Evolutionary conservation across 2,797 vertebrate genomes (phyloP).

Genomic region (Clarias pachynema): DNA sequence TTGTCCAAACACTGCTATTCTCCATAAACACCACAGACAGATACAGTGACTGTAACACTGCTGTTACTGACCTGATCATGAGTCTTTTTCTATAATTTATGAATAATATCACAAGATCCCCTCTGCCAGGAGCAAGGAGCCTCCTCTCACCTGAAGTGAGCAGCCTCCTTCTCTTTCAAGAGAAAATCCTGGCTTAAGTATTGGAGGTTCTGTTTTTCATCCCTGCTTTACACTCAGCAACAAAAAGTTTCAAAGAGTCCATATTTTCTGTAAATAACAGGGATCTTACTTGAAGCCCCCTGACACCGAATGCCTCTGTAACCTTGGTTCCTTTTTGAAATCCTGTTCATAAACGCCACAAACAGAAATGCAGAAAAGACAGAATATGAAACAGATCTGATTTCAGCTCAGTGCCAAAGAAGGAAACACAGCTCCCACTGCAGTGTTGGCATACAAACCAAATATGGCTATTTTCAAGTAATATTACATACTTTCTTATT

Average conservation of each 20-base stretch:
- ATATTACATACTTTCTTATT: conserved; percentile 1
- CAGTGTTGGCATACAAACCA: background rate
- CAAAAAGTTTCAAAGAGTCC: background rate
- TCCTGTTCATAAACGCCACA: background rate
- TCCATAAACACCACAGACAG: background rate
- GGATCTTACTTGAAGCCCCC: background rate
- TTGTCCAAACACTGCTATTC: background rate
- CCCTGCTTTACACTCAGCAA: background rate
- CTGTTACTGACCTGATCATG: background rate
- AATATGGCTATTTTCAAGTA: background rate
- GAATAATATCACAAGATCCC: background rate
- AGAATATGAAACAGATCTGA: background rate
- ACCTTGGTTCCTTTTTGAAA: background rate
- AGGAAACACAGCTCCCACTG: background rate
- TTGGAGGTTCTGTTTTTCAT: background rate
- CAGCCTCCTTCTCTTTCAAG: background rate
- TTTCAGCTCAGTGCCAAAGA: background rate
- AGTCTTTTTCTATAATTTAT: background rate
- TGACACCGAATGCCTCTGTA: background rate
- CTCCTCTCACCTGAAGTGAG: background rate
- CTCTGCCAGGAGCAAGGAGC: background rate
- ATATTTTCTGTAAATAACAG: background rate
- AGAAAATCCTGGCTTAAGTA: background rate
- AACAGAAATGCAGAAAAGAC: background rate
- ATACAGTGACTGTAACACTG: background rate